A percentile compares a stretch with the other conserved stretches of the same genome.
Conservation (phyloP, 2,113 vertebrate genomes). For the Colinus virginianus region DNA sequence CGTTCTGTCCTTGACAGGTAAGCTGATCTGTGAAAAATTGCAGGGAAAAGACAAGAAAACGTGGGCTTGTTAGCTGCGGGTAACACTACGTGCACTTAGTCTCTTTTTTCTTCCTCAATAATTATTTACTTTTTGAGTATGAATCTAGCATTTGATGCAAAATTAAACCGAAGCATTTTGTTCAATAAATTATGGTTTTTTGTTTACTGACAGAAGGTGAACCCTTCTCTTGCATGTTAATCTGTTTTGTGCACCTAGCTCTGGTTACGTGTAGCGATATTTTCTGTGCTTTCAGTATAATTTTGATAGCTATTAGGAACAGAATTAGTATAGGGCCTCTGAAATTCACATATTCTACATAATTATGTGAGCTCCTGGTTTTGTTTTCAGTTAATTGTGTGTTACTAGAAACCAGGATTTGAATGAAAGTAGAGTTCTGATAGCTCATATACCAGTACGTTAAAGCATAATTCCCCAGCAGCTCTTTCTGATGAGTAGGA, state of each 20-base stretch:
- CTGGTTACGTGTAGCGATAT: neutral
- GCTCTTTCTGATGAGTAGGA: neutral
- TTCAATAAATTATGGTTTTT: neutral
- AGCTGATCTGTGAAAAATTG: neutral
- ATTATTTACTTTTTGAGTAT: neutral
- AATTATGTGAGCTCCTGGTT: neutral
- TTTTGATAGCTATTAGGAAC: neutral
- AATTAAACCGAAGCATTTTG: neutral
- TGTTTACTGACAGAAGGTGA: neutral
- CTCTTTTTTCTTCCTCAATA: neutral
- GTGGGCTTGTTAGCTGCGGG: fast-evolving
- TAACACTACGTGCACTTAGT: neutral
- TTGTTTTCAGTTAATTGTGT: neutral
- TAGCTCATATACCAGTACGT: neutral
- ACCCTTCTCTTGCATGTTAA: neutral
- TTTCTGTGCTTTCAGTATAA: neutral
- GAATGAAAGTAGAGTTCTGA: neutral
- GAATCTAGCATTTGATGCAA: neutral
- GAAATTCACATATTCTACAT: neutral
- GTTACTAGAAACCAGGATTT: neutral
- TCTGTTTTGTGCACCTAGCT: neutral
- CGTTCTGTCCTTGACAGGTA: neutral
- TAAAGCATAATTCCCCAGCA: neutral
- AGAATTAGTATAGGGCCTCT: neutral
- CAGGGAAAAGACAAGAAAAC: neutral